Percentiles rank a stretch among this genome's conserved stretches.
These are phyloP conservation scores for Dendrolimus pini DNA, from an alignment of 2,888 invertebrate species.

Conservation along the genomic window DNA sequence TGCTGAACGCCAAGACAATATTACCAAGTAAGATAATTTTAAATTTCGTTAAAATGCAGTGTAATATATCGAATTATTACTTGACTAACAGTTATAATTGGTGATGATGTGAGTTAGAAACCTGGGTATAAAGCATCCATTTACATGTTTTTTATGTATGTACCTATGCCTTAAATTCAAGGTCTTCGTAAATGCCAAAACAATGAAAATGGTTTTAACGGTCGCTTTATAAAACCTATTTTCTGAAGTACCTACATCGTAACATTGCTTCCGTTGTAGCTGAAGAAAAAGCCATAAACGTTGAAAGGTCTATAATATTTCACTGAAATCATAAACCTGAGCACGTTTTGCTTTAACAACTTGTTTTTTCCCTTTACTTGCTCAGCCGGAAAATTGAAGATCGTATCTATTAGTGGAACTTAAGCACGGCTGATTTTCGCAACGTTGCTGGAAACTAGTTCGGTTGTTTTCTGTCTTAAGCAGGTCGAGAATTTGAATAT, in stretches of 20 bases:
- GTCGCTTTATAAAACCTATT: not conserved
- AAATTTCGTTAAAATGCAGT: not conserved
- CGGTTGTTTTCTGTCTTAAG: not conserved
- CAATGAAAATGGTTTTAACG: slow-evolving; percentile 2
- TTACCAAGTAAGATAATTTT: slow-evolving; percentile 78
- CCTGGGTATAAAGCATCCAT: no score
- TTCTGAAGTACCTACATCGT: not conserved
- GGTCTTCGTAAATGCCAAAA: no score
- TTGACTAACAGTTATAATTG: no score
- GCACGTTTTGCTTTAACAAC: slow-evolving; percentile 18
- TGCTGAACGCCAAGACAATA: slow-evolving; percentile 81
- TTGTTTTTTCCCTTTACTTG: slow-evolving; percentile 9
- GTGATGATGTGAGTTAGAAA: no score
- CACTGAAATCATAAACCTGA: slow-evolving; percentile 6
- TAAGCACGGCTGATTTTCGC: not conserved
- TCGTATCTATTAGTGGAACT: not conserved
- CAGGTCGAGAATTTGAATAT: no score
- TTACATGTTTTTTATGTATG: no score
- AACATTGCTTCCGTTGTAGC: not conserved
- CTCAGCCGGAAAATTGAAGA: not conserved
- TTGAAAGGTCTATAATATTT: not conserved
- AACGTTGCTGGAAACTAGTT: not conserved
- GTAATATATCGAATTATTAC: not conserved
- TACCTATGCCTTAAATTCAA: no score
- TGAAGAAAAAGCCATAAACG: not conserved